Base-by-base conservation (phyloP, 2,113 vertebrate species). In the Zosterops japonicus region DNA sequence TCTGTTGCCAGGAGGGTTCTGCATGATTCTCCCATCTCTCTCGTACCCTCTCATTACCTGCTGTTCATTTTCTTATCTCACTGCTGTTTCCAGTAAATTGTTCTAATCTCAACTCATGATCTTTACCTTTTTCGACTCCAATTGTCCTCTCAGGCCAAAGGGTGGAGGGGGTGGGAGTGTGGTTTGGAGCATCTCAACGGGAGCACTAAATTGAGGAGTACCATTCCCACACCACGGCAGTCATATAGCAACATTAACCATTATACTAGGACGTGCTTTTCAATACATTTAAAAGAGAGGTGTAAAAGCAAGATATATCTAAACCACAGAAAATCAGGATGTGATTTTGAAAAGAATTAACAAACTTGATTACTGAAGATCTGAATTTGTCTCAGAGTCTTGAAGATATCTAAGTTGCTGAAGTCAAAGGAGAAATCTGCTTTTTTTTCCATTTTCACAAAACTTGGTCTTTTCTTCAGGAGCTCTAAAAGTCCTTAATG, bases 1-100 rank as follows among this genome's bases (percentile, higher is more conserved):
- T 17, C 41, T 35, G 2, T 8, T 14, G 16, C 42, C 13, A 5
- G 29, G 8, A 9, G 7, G 1, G 5, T 29, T 67, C 39, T 0
- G 0, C 52, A 20, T 16, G 39, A n/a, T 33, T 29, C 0, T 0
- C 25, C 41, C 8, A 25, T 31, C 31, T 52, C 46, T 60, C 24
- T 53, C 27, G 33, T 39, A 75, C 20, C 2, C 28, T 28, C 6
- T n/a, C 13, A 16, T 24, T 29, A 14, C 8, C 22, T 74, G 11
- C 10, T 24, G 19, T 39, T 60, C 5, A 6, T 39, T 68, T 89
- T 50, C 36, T 47, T 75, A 35, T 47, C 70, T 82, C 39, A 53
- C 11, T 25, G 20, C 20, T 21, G 6, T 41, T 60, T 68, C 46
- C 14, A 29, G 20, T 65, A 28, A 57, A 47, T 14, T 53, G 11